These are phyloP conservation scores for Lucifuga dentata DNA, from an alignment of 2,113 vertebrate species.

Conservation along the genomic window DNA sequence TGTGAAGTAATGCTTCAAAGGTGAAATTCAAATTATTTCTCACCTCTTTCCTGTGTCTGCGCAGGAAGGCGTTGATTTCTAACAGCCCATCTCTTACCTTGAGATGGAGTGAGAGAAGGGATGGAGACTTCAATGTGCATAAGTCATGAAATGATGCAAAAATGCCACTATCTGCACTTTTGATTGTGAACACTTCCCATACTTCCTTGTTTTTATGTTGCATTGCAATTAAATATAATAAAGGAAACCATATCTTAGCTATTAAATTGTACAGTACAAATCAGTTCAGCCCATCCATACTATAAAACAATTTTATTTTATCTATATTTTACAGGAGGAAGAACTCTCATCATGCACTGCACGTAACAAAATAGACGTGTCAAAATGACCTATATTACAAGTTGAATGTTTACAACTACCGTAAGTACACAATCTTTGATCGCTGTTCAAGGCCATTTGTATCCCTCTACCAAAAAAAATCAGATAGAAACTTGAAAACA, in stretches of 20 bases:
- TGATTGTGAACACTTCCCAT: too few species aligned
- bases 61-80: slow-evolving; percentile 91
- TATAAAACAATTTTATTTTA: background rate
- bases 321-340: background rate
- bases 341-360: background rate
- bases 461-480: slow-evolving; percentile 1
- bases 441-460: background rate
- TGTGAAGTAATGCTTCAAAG: background rate
- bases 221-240: too few species aligned
- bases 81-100: slow-evolving; percentile 88
- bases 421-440: slow-evolving; percentile 40
- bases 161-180: too few species aligned
- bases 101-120: slow-evolving; percentile 1
- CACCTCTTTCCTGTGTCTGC: slow-evolving; percentile 83
- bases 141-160: too few species aligned
- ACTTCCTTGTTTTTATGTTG: too few species aligned
- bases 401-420: slow-evolving; percentile 33
- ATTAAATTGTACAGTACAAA: too few species aligned
- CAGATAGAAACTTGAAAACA: background rate
- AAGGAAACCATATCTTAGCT: too few species aligned
- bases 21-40: background rate
- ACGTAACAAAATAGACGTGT: slow-evolving; percentile 4
- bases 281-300: too few species aligned
- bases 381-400: slow-evolving; percentile 9
- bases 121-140: too few species aligned